Evolutionary conservation across 1,140 invertebrate species (phyloP).

Genomic region (Cataglyphis hispanica): DNA sequence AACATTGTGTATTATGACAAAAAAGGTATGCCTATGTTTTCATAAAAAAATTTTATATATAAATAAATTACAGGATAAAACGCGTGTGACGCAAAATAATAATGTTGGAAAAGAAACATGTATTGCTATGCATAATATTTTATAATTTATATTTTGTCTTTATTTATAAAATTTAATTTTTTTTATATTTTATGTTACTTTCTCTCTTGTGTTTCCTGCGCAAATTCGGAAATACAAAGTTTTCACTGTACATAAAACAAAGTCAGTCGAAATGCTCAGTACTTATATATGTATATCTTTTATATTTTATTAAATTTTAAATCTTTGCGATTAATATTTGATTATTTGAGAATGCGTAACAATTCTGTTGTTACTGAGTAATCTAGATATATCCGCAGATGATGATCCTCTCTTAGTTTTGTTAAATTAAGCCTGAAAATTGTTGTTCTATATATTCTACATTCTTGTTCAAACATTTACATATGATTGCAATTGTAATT

Average conservation of each 20-base stretch:
- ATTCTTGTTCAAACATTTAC: neutral
- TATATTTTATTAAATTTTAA: constrained; percentile 40
- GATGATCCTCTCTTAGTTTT: constrained; percentile 4
- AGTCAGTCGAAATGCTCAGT: constrained; percentile 51
- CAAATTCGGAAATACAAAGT: neutral
- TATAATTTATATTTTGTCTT: constrained; percentile 22
- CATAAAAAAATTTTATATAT: constrained; percentile 61
- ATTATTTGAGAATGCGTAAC: constrained; percentile 28
- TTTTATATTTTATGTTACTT: constrained; percentile 8
- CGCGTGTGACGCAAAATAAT: neutral
- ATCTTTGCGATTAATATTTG: constrained; percentile 49
- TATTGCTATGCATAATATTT: neutral
- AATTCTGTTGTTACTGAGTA: constrained; percentile 20
- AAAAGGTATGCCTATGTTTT: constrained; percentile 53
- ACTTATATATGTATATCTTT: constrained; percentile 57
- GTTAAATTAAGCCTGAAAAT: constrained; percentile 5
- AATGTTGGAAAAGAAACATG: constrained; percentile 13
- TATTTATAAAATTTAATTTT: constrained; percentile 12
- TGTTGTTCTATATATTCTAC: neutral
- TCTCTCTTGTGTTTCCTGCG: neutral
- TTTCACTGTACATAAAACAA: constrained; percentile 12
- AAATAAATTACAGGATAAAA: constrained; percentile 26
- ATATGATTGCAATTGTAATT: neutral
- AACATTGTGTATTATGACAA: constrained; percentile 47
- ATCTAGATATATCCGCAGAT: constrained; percentile 8